Evolutionary conservation across 2,113 vertebrate species (phyloP).

Genomic region (Gadus chalcogrammus): DNA sequence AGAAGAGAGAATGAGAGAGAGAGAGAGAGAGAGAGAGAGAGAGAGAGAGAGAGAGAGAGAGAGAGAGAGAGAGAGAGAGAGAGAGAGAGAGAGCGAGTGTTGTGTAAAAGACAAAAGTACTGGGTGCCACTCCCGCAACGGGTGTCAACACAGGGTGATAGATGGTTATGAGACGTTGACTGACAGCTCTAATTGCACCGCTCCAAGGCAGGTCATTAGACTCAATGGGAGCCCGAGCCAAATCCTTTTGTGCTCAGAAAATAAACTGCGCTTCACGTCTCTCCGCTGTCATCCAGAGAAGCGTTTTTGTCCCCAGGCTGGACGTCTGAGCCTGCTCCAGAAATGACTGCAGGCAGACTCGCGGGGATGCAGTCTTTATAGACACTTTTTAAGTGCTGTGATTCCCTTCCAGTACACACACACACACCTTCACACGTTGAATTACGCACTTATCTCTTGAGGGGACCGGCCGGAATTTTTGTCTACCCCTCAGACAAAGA

Average conservation of each 20-base stretch:
- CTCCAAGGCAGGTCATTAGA: background rate
- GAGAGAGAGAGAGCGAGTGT: background rate
- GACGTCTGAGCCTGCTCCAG: constrained; percentile 30
- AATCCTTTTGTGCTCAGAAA: constrained; percentile 11
- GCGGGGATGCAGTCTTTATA: constrained; percentile 28
- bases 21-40: constrained; percentile 1
- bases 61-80: no score
- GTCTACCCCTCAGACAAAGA: no score
- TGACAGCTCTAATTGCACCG: constrained; percentile 11
- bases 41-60: no score
- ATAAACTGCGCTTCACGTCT: background rate
- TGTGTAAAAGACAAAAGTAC: background rate
- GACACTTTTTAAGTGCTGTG: constrained; percentile 32
- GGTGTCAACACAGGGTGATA: background rate
- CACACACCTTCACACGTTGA: constrained; percentile 1
- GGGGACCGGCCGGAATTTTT: no score
- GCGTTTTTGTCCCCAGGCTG: constrained; percentile 24
- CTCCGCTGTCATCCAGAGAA: constrained; percentile 4
- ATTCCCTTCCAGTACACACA: constrained; percentile 18
- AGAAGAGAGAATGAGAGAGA: no score
- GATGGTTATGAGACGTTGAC: background rate
- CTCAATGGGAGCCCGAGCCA: constrained; percentile 16
- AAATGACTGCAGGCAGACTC: constrained; percentile 34
- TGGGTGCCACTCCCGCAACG: background rate
- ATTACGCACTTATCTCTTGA: no score